Percentiles rank a stretch among this genome's conserved stretches.
Conservation (phyloP, 2,888 invertebrate genomes). For the Vannuccia rotundouncinata region DNA sequence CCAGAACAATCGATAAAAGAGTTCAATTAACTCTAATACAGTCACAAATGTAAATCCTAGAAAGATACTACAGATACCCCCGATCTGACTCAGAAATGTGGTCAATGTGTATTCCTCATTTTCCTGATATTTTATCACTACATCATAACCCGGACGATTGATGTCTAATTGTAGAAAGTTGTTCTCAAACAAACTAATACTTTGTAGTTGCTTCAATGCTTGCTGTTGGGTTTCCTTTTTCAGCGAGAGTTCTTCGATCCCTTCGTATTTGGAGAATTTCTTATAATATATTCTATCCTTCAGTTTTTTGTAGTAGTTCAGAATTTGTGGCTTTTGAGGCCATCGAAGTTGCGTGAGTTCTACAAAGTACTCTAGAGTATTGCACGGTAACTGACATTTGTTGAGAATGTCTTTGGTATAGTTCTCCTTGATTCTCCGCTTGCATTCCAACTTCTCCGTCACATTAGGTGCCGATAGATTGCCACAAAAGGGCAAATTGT, state of each 20-base stretch:
- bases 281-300: conserved; percentile 14
- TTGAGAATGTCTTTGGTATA: not conserved
- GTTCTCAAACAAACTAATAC: conserved; percentile 24
- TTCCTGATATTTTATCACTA: conserved; percentile 12
- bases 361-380: conserved; percentile 13
- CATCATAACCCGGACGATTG: conserved; percentile 1
- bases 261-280: conserved; percentile 17
- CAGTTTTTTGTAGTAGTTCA: conserved; percentile 28
- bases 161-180: conserved; percentile 29
- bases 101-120: conserved; percentile 27
- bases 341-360: conserved; percentile 32
- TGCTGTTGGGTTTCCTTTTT: not conserved
- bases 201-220: conserved; percentile 2
- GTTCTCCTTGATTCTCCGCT: not conserved
- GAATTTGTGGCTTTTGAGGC: conserved; percentile 31
- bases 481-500: conserved; percentile 4
- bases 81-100: conserved; percentile 33
- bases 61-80: conserved; percentile 30
- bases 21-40: conserved; percentile 10
- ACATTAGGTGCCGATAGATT: not conserved
- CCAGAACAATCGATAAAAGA: not conserved
- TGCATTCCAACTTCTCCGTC: not conserved
- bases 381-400: not conserved
- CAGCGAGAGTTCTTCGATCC: not conserved
- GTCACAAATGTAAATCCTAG: conserved; percentile 31